Evolutionary conservation across 2,888 invertebrate genomes (phyloP).

Genomic region (Drosophila greeni): DNA sequence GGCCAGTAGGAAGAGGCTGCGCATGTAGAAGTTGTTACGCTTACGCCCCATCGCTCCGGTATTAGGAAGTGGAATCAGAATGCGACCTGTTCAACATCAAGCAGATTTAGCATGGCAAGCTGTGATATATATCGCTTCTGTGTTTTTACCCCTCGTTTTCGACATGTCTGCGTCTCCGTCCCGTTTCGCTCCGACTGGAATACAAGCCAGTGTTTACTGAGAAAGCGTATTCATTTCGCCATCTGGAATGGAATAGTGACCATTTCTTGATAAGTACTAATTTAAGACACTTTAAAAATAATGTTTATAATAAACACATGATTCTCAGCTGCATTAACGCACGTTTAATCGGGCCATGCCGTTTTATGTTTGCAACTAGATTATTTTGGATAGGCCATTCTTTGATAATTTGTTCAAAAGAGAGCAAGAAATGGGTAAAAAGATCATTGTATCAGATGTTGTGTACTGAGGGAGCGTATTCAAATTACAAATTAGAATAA

Average conservation of each 20-base stretch:
- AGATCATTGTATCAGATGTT: not conserved
- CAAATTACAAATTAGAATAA: not conserved
- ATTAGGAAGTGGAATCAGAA: conserved; percentile 78
- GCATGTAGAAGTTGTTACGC: conserved; percentile 77
- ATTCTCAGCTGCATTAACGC: not conserved
- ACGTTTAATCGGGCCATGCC: not conserved
- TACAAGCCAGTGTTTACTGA: conserved; percentile 46
- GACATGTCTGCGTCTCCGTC: conserved; percentile 46
- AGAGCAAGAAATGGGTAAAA: not conserved
- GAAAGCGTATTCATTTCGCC: conserved; percentile 46
- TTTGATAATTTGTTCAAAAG: not conserved
- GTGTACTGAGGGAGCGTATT: no score
- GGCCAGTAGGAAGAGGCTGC: conserved; percentile 76
- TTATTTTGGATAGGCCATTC: not conserved
- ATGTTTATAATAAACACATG: not conserved
- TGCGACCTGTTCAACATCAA: conserved; percentile 60
- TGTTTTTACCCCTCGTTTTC: conserved; percentile 63
- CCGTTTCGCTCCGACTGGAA: conserved; percentile 11
- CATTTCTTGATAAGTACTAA: not conserved
- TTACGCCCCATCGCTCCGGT: conserved; percentile 78
- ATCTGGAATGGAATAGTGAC: conserved; percentile 33
- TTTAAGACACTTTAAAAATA: not conserved
- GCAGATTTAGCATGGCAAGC: conserved; percentile 6
- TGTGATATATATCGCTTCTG: not conserved
- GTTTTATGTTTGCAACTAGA: not conserved